phyloP scores from a whole-genome alignment of 2,888 invertebrate genomes.

The Ptychoptera albimana region DNA sequence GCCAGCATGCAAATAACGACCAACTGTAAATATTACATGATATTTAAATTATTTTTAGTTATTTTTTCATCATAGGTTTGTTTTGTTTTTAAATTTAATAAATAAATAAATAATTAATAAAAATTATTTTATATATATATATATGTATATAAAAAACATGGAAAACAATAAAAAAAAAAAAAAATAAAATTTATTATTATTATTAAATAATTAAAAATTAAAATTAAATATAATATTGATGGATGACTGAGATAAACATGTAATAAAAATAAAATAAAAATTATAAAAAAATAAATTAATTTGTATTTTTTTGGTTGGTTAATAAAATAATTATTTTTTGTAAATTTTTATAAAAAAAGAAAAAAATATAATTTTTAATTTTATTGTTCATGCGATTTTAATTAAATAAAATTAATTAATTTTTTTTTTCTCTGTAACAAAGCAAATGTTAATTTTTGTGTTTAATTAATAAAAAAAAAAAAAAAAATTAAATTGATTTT shows the following conservation, averaged over 20 bases:
- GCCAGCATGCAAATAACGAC: slow-evolving; percentile 35
- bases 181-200: too few species aligned
- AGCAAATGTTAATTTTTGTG: slow-evolving; percentile 1
- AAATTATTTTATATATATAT: slow-evolving; percentile 4
- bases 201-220: too few species aligned
- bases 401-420: slow-evolving; percentile 17
- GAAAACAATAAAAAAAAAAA: too few species aligned
- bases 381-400: slow-evolving; percentile 10
- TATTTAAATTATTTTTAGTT: slow-evolving; percentile 1
- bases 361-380: too few species aligned
- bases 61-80: slow-evolving; percentile 4
- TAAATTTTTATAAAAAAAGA: too few species aligned
- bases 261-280: too few species aligned
- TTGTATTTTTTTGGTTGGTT: too few species aligned
- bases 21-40: slow-evolving; percentile 28
- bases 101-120: slow-evolving; percentile 9
- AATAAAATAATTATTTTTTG: too few species aligned
- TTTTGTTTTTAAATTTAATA: slow-evolving; percentile 9
- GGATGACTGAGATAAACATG: too few species aligned
- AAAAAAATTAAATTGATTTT: too few species aligned
- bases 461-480: slow-evolving; percentile 10
- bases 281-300: too few species aligned
- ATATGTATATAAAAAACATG: slow-evolving; percentile 4
- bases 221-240: too few species aligned
- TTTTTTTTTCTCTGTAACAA: slow-evolving; percentile 4